A percentile compares a stretch with the other conserved stretches of the same genome.
These are phyloP conservation scores for Meda fulgida DNA, from an alignment of 2,797 vertebrate species.

Conservation along the genomic window DNA sequence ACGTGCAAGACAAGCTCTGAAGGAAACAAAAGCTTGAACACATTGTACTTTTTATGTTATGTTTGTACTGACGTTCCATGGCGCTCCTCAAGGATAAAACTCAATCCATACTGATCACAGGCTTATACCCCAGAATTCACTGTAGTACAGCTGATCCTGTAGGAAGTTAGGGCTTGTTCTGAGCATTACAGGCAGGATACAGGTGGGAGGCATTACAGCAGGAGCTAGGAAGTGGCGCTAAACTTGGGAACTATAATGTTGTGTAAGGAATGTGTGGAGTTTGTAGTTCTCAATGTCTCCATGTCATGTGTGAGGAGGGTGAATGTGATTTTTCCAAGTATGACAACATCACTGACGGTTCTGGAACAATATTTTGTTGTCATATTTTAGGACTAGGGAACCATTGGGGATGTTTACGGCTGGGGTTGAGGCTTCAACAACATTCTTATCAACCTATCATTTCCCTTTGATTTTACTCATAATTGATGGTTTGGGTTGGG, in stretches of 20 bases:
- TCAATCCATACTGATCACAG: constrained; percentile 66
- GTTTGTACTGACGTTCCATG: constrained; percentile 8
- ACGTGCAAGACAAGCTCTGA: not conserved
- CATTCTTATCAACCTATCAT: constrained; percentile 21
- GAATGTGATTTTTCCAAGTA: not conserved
- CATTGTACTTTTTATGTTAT: constrained; percentile 49
- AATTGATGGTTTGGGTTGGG: constrained; percentile 17
- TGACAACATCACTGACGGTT: not conserved
- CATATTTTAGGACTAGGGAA: not conserved
- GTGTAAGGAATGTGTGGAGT: constrained; percentile 4
- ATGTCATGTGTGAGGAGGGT: not conserved
- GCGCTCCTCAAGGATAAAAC: constrained; percentile 61
- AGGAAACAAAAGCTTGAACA: constrained; percentile 22
- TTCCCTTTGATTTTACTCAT: constrained; percentile 1
- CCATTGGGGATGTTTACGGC: not conserved
- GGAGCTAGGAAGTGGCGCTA: constrained; percentile 47
- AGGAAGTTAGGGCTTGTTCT: constrained; percentile 66
- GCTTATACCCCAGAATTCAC: constrained; percentile 73
- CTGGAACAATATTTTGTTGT: not conserved
- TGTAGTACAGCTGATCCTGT: constrained; percentile 73
- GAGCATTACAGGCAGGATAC: constrained; percentile 50
- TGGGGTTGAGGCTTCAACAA: not conserved
- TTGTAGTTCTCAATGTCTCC: not conserved
- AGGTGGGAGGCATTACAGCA: constrained; percentile 42
- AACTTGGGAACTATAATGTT: constrained; percentile 22